Percentiles rank a stretch among this genome's conserved stretches.
These are phyloP conservation scores for Xylota segnis DNA, from an alignment of 2,888 invertebrate species.

Conservation along the genomic window DNA sequence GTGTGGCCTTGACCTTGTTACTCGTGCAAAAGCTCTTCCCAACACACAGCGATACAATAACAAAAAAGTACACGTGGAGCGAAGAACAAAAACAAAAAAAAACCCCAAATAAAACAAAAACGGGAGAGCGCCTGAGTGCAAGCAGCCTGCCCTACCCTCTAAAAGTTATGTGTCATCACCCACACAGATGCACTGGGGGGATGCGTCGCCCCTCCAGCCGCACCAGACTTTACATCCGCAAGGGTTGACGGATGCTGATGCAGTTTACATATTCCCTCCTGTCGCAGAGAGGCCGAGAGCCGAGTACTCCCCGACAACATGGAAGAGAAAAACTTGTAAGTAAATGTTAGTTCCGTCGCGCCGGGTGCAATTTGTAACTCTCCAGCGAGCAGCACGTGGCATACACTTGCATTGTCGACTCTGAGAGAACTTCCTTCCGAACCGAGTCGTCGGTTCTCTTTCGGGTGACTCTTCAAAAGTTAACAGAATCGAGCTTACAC, in stretches of 20 bases:
- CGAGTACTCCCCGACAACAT: background rate
- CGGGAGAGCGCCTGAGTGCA: slow-evolving; percentile 39
- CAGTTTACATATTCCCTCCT: slow-evolving; percentile 48
- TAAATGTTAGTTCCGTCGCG: slow-evolving; percentile 58
- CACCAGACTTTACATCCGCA: slow-evolving; percentile 43
- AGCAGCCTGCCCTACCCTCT: background rate
- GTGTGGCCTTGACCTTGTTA: slow-evolving; percentile 77
- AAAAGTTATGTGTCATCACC: slow-evolving; percentile 13
- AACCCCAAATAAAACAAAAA: slow-evolving; percentile 3
- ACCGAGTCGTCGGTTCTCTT: slow-evolving; percentile 15
- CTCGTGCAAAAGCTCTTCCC: slow-evolving; percentile 73
- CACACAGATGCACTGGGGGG: slow-evolving; percentile 19
- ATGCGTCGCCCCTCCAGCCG: background rate
- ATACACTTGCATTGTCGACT: background rate
- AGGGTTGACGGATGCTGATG: slow-evolving; percentile 17
- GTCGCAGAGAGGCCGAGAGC: slow-evolving; percentile 21
- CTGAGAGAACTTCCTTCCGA: slow-evolving; percentile 34
- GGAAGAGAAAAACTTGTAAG: slow-evolving; percentile 65
- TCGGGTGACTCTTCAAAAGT: slow-evolving; percentile 41
- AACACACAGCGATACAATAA: slow-evolving; percentile 51
- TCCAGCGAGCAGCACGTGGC: slow-evolving; percentile 49
- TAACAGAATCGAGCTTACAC: slow-evolving; percentile 67
- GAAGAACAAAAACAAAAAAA: slow-evolving; percentile 37
- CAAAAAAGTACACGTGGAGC: slow-evolving; percentile 71
- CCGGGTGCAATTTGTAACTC: slow-evolving; percentile 31